Evolutionary conservation across 2,797 vertebrate genomes (phyloP), one percentile per base, ranked within the genome.

Genomic region (Bryconaethiops microstoma): DNA sequence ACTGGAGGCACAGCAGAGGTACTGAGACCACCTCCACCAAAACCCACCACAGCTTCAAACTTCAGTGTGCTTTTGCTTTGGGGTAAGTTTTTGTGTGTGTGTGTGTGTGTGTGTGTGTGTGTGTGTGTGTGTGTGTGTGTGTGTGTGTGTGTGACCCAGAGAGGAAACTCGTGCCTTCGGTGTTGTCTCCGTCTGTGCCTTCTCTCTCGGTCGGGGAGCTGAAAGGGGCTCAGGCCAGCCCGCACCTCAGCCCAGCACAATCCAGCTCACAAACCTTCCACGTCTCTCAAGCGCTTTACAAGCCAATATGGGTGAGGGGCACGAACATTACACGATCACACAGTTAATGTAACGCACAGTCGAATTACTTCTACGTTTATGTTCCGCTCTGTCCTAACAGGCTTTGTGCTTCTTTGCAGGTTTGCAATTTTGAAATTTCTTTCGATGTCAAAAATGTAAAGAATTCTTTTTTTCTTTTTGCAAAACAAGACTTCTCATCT

Each of bases 121-220:
- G 45, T 52, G 65, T 75, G 48, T 60, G 69, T 68, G 50, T 69
- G 55, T 45, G 67, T 76, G 55, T 65, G 42, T 83, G 29, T 21
- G 17, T 71, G 8, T 65, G 48, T 54, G 67, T 76, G 48, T 62
- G 23, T 35, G 35, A 90, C 87, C 86, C 89, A 99, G 98, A 99
- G 91, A 97, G 96, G 92, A 98, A 97, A 96, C 96, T 92, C 87
- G 97, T 99, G 97, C 97, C 97, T 97, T 99, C 96, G 76, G 62
- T 93, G 91, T 95, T 93, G 90, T 92, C 92, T 89, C 91, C 94
- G 86, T 92, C 96, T 92, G 97, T 98, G 97, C 97, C 97, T 98
- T 98, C 95, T 85, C 90, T 95, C 85, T 91, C 93, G 85, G 92
- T 92, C 60, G 83, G 80, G 40, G 96, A 97, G 90, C 95, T 92